Base-by-base conservation (phyloP, 2,797 vertebrate genomes). In the Hydrolagus colliei region DNA sequence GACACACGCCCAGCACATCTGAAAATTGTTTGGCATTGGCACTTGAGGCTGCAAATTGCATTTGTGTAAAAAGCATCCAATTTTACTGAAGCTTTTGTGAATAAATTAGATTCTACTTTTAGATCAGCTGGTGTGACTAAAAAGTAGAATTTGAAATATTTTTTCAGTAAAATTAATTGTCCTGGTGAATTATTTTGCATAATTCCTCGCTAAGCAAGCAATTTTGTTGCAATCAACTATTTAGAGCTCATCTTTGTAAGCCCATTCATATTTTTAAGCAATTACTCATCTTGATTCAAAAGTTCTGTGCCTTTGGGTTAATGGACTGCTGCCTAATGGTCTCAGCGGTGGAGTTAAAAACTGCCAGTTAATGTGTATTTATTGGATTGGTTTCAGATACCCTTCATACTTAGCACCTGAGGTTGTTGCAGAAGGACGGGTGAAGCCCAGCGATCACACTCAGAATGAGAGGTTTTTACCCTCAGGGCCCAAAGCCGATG, bases 361-460 rank as follows among this genome's bases (percentile, higher is more conserved):
- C 71, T 16, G 14, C 8, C 71, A 84, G 67, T 68, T 84, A 84
- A 52, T 52, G 41, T 52, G 41, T 52, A 52, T 52, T 52, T 52
- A 52, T 52, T 84, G 79, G 79, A 32, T 84, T 84, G 16, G 68
- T 4, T 91, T 62, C 91, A 99, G 98, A 87, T 97, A 97, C 90
- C 96, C 97, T 72, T 98, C 98, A 2, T 99, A 98, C 86, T 93
- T 98, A 91, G 96, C 98, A 87, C 97, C 98, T 63, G 98, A 99
- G 91, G 97, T 97, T 86, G 96, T 99, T 87, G 96, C 97, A 41
- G 96, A 97, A 90, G 97, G 97, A 89, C 93, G 94, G 88, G 93
- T 90, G 87, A 96, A 96, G 89, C 90, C 91, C 65, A 94, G 89
- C 86, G 96, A 97, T 89, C 94, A 94, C 87, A 92, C 90, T 22